A percentile compares a stretch with the other conserved stretches of the same genome.
Conservation (phyloP, 23 tunicate genomes). For the Trididemnum nubilum region DNA sequence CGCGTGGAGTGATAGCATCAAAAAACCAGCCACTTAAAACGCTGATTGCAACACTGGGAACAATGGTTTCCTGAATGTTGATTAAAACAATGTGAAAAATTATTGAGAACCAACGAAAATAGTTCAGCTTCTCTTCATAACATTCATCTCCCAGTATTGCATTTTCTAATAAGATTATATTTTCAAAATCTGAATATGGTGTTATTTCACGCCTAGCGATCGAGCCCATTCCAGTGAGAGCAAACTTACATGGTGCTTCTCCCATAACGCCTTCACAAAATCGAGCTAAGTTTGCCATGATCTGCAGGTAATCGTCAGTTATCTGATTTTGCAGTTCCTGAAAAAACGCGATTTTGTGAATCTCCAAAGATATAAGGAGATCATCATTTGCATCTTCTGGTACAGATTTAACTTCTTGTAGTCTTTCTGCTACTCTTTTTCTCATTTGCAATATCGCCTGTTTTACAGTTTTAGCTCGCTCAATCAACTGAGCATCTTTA, state of each 20-base stretch:
- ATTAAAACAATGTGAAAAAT: too few relatives aligned
- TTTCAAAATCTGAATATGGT: conserved; percentile 64
- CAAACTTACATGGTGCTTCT: too few relatives aligned
- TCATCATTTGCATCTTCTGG: not conserved
- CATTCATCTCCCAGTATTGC: conserved; percentile 7
- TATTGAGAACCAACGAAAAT: too few relatives aligned
- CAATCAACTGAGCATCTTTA: not conserved
- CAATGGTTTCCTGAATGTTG: too few relatives aligned
- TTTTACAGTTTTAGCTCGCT: not conserved
- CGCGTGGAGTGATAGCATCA: conserved; percentile 54
- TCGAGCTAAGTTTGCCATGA: too few relatives aligned
- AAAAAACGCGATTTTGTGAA: too few relatives aligned
- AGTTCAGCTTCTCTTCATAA: conserved; percentile 39
- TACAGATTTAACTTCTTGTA: not conserved
- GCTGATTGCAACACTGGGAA: conserved; percentile 31
- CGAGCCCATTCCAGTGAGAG: conserved; percentile 42
- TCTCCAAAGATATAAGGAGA: conserved; percentile 8
- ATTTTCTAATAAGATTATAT: conserved; percentile 40
- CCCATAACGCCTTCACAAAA: too few relatives aligned
- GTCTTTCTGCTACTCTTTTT: not conserved
- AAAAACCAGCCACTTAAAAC: conserved; percentile 33
- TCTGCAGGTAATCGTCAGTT: too few relatives aligned
- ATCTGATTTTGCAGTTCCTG: too few relatives aligned
- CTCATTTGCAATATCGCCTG: not conserved
- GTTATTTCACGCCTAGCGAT: conserved; percentile 50